Conservation (phyloP, 1,140 invertebrate species). For the Aphis gossypii region DNA sequence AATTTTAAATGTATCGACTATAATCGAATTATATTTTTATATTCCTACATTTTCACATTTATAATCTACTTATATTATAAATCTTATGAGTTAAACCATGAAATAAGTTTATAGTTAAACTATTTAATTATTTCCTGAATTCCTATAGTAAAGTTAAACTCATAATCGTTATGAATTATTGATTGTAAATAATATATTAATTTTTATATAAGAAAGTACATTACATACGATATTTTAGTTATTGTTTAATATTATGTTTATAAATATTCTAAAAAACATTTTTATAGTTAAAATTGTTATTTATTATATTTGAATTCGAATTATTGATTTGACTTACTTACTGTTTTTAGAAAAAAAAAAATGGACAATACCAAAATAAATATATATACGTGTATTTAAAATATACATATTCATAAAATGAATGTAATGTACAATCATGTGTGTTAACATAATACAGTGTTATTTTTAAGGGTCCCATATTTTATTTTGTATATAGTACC, state of each 20-base stretch:
- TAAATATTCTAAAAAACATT: not conserved
- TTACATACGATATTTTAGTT: not conserved
- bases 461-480: constrained; percentile 3
- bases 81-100: not conserved
- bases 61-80: not conserved
- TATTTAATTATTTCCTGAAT: not conserved
- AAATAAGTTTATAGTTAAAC: not conserved
- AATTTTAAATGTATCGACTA: not conserved
- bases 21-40: not conserved
- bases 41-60: not conserved
- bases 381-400: not conserved
- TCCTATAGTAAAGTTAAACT: not conserved
- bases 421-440: not conserved
- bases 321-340: not conserved
- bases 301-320: not conserved
- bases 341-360: not conserved
- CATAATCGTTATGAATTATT: not conserved
- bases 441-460: not conserved
- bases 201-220: not conserved
- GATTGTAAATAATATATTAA: not conserved
- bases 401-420: not conserved
- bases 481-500: not conserved
- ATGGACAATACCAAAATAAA: not conserved
- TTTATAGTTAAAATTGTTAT: not conserved
- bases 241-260: not conserved